phyloP scores from a whole-genome alignment of 37 sponge, comb jelly and placozoan species.

The Tethya wilhelma region DNA sequence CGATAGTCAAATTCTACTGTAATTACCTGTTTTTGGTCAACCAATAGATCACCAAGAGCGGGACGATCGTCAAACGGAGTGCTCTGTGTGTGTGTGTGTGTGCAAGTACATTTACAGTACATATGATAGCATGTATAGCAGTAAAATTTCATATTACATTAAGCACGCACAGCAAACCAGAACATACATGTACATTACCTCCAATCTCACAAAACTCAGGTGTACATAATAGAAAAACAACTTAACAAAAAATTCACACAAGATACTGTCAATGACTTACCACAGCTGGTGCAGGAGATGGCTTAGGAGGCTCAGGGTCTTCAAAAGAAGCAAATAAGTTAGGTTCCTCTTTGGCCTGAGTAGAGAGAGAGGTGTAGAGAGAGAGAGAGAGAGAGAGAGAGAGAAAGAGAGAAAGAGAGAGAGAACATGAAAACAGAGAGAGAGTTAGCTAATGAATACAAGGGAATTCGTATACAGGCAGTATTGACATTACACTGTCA shows the following conservation, averaged over 20 bases:
- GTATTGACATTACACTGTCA: not conserved
- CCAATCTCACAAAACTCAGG: too few relatives aligned
- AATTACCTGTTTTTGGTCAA: too few relatives aligned
- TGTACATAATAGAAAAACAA: too few relatives aligned
- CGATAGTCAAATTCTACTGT: too few relatives aligned
- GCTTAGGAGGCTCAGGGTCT: not conserved
- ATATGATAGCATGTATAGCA: too few relatives aligned
- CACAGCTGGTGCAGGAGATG: not conserved
- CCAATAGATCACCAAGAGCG: too few relatives aligned
- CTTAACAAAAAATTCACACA: too few relatives aligned
- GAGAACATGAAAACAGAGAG: not conserved
- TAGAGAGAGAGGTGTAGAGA: conserved; percentile 2
- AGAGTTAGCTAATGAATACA: not conserved
- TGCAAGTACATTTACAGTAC: too few relatives aligned
- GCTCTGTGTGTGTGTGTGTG: too few relatives aligned
- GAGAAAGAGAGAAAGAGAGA: not conserved
- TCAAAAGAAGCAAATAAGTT: conserved; percentile 27
- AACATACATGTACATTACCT: not conserved
- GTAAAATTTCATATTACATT: not conserved
- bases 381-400: conserved; percentile 7
- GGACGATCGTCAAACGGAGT: conserved; percentile 21
- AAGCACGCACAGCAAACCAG: not conserved
- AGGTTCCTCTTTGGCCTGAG: conserved; percentile 15
- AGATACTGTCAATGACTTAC: conserved; percentile 1
- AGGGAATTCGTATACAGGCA: not conserved